Conservation (phyloP, 2,888 invertebrate genomes). For the Dryomyza anilis region DNA sequence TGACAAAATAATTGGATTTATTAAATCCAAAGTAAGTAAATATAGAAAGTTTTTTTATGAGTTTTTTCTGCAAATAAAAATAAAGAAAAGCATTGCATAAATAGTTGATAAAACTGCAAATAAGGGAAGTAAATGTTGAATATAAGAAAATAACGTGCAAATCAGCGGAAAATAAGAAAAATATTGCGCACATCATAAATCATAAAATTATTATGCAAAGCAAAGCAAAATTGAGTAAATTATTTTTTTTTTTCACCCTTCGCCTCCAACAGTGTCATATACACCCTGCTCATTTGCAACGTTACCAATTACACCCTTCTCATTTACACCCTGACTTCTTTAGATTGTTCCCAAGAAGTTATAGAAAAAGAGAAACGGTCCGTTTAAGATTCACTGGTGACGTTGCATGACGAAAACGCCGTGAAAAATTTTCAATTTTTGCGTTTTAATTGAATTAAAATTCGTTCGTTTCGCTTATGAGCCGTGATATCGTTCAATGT, state of each 20-base stretch:
- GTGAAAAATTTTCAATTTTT: slow-evolving; percentile 47
- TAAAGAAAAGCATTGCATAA: neutral
- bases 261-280: too few species aligned
- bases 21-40: neutral
- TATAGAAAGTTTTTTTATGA: neutral
- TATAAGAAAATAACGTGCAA: neutral
- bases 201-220: slow-evolving; percentile 18
- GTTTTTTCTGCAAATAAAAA: neutral
- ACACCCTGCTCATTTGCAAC: too few species aligned
- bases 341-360: too few species aligned
- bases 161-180: neutral
- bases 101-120: neutral
- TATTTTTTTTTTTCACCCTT: too few species aligned
- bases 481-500: slow-evolving; percentile 40
- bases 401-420: too few species aligned
- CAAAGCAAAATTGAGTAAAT: slow-evolving; percentile 9
- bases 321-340: too few species aligned
- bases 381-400: too few species aligned
- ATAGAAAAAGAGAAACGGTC: too few species aligned
- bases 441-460: slow-evolving; percentile 57
- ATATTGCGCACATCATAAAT: slow-evolving; percentile 15
- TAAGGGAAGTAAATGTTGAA: neutral
- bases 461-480: slow-evolving; percentile 57
- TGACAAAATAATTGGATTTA: slow-evolving; percentile 15
- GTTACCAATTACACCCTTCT: too few species aligned